These are phyloP conservation scores for Tragelaphus oryx DNA, from an alignment of 2,797 vertebrate species.

Conservation along the genomic window DNA sequence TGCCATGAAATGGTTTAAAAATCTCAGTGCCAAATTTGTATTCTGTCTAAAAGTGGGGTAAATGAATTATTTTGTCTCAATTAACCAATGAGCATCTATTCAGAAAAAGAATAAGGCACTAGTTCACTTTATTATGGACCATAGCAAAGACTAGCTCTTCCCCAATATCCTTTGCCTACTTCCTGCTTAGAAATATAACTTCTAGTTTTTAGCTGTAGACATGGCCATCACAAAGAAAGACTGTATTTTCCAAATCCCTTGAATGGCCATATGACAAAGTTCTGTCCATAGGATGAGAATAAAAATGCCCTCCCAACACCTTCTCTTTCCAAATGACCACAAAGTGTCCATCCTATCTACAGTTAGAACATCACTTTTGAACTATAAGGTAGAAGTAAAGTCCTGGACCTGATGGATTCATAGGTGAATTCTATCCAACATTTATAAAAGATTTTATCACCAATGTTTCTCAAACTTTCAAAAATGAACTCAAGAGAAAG, in stretches of 20 bases:
- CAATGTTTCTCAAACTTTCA: background rate
- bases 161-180: background rate
- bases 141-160: background rate
- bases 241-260: background rate
- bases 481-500: background rate
- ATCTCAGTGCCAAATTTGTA: background rate
- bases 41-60: background rate
- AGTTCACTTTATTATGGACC: background rate
- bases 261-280: background rate
- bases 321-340: background rate
- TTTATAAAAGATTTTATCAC: background rate
- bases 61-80: background rate
- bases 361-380: background rate
- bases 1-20: background rate
- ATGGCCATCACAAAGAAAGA: background rate
- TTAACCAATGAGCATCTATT: background rate
- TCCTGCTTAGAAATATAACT: conserved; percentile 10
- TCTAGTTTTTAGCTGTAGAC: background rate
- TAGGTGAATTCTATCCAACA: background rate
- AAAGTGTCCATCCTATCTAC: background rate
- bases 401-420: background rate
- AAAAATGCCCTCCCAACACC: background rate
- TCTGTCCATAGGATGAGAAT: background rate
- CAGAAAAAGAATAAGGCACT: background rate
- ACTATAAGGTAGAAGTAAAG: background rate